phyloP scores from a whole-genome alignment of 2,888 invertebrate species.

The Xestia ashworthii region DNA sequence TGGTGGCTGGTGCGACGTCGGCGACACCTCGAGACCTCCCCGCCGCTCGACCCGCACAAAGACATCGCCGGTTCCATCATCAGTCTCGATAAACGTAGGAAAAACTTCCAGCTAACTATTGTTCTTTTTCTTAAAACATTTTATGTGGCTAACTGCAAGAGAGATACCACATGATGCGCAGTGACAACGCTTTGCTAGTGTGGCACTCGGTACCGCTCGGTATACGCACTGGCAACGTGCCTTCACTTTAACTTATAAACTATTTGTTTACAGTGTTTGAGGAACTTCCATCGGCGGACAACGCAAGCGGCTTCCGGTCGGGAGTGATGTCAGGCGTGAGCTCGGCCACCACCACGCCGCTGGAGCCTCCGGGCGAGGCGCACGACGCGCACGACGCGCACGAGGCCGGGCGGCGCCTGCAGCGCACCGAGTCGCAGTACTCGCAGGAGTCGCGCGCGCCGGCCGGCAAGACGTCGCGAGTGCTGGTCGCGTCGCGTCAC shows the following conservation, averaged over 20 bases:
- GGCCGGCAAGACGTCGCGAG: slow-evolving; percentile 80
- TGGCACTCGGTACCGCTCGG: too few relatives aligned
- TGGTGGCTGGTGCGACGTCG: slow-evolving; percentile 97
- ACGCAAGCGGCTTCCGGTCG: slow-evolving; percentile 87
- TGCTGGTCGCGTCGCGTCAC: slow-evolving; percentile 89
- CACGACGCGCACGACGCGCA: slow-evolving; percentile 47
- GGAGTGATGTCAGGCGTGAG: slow-evolving; percentile 83
- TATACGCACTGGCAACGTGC: not conserved
- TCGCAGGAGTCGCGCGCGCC: slow-evolving; percentile 79
- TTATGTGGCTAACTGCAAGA: not conserved
- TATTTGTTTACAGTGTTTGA: slow-evolving; percentile 92
- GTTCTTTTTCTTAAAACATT: not conserved
- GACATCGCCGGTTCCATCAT: slow-evolving; percentile 95
- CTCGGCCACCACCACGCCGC: slow-evolving; percentile 83
- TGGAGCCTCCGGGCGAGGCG: slow-evolving; percentile 72
- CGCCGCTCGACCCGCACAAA: slow-evolving; percentile 90
- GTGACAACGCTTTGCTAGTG: too few relatives aligned
- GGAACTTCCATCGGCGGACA: slow-evolving; percentile 92
- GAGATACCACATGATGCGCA: too few relatives aligned
- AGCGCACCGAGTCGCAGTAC: slow-evolving; percentile 86
- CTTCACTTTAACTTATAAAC: not conserved
- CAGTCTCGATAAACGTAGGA: slow-evolving; percentile 94
- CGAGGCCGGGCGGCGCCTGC: slow-evolving; percentile 72
- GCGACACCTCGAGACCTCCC: slow-evolving; percentile 91
- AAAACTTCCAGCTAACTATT: not conserved